A percentile compares a stretch with the other conserved stretches of the same genome.
Evolutionary conservation across 2,113 vertebrate genomes (phyloP).

Genomic region (Pygathrix nemaeus): DNA sequence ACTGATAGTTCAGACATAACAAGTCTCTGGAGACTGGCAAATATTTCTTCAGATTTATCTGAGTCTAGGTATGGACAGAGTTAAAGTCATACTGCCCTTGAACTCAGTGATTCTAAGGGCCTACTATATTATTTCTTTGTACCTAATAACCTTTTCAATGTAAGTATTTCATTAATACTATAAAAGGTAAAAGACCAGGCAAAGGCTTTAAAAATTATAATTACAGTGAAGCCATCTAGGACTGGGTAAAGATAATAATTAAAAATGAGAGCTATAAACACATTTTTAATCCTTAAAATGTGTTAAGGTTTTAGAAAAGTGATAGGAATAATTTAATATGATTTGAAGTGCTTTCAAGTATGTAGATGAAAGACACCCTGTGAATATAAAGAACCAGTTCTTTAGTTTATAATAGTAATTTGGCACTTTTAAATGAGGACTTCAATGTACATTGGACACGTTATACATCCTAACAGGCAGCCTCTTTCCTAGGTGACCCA

Average conservation of each 20-base stretch:
- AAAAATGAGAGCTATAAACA: not conserved
- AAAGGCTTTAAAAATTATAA: not conserved
- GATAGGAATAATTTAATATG: not conserved
- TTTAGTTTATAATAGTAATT: slow-evolving; percentile 27
- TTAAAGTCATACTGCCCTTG: not conserved
- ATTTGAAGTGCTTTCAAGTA: slow-evolving; percentile 13
- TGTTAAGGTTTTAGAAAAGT: slow-evolving; percentile 19
- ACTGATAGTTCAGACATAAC: not conserved
- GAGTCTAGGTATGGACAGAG: not conserved
- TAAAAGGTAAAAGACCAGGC: not conserved
- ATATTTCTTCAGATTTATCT: not conserved
- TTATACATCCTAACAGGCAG: not conserved
- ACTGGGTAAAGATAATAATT: not conserved
- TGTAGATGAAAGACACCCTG: slow-evolving; percentile 9
- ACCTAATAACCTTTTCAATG: not conserved
- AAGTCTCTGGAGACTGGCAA: not conserved
- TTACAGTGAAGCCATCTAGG: not conserved
- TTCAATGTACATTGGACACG: not conserved
- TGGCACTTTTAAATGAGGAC: not conserved
- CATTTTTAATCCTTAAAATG: not conserved
- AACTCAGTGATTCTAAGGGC: not conserved
- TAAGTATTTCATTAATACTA: slow-evolving; percentile 1
- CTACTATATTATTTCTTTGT: not conserved
- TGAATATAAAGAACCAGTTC: slow-evolving; percentile 2
- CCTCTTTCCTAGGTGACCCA: slow-evolving; percentile 39